phyloP scores from a whole-genome alignment of 2,113 vertebrate species.

The Oreochromis aureus region DNA sequence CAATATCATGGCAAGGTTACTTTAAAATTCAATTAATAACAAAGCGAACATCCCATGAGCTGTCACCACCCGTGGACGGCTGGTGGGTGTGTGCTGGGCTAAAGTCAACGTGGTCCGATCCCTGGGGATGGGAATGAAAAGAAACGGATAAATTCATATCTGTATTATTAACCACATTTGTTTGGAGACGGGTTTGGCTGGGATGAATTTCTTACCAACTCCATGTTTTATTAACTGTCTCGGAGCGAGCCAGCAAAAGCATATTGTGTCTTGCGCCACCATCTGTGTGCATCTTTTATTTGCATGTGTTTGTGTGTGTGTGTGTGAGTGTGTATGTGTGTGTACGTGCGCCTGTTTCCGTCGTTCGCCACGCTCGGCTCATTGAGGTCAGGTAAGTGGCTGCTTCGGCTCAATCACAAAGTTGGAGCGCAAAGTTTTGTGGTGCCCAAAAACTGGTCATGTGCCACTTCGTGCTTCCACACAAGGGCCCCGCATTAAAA shows the following conservation, averaged over 20 bases:
- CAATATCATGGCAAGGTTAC: slow-evolving; percentile 72
- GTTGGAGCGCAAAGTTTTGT: background rate
- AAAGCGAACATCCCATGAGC: slow-evolving; percentile 44
- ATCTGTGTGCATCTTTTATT: slow-evolving; percentile 57
- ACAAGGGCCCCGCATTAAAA: slow-evolving; percentile 56
- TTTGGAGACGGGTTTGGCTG: slow-evolving; percentile 41
- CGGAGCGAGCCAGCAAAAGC: slow-evolving; percentile 49
- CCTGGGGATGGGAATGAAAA: background rate
- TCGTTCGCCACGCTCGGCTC: background rate
- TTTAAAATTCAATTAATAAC: slow-evolving; percentile 70
- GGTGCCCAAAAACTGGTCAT: background rate
- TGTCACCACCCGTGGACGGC: background rate
- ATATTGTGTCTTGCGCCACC: slow-evolving; percentile 61
- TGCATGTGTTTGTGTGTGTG: background rate
- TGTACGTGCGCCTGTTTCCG: background rate
- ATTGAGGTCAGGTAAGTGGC: background rate
- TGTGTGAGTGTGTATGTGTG: slow-evolving; percentile 16
- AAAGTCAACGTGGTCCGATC: slow-evolving; percentile 32
- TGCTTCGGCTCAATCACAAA: background rate
- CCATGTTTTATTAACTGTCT: slow-evolving; percentile 61
- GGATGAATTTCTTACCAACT: slow-evolving; percentile 49
- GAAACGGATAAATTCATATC: slow-evolving; percentile 15
- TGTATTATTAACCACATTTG: slow-evolving; percentile 51
- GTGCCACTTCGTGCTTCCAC: slow-evolving; percentile 22
- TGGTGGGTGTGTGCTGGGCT: background rate